Percentiles rank a stretch among this genome's conserved stretches.
phyloP scores from a whole-genome alignment of 2,888 invertebrate species.

The Pegoplata infirma region DNA sequence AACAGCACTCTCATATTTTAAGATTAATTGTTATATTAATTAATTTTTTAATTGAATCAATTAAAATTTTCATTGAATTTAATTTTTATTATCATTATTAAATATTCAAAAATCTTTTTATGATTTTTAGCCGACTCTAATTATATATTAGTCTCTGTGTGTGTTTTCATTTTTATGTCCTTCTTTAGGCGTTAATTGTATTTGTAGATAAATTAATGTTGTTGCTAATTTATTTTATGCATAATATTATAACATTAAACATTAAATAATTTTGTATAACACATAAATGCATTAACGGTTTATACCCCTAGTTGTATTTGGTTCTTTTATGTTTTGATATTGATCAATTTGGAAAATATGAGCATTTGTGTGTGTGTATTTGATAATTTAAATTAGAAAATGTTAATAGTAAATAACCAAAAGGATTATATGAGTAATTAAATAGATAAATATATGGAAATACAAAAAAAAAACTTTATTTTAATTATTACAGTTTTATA shows the following conservation, averaged over 20 bases:
- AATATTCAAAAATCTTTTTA: too few relatives aligned
- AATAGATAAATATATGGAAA: background rate
- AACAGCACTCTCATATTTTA: too few relatives aligned
- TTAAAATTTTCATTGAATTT: too few relatives aligned
- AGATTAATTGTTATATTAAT: too few relatives aligned
- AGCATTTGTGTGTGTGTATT: too few relatives aligned
- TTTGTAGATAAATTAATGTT: slow-evolving; percentile 41
- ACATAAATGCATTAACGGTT: slow-evolving; percentile 5
- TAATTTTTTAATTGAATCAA: too few relatives aligned
- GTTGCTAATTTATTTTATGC: slow-evolving; percentile 54
- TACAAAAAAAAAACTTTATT: too few relatives aligned
- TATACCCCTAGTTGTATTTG: background rate
- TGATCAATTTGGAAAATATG: slow-evolving; percentile 26
- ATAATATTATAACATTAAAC: slow-evolving; percentile 37
- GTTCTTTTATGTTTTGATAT: slow-evolving; percentile 13
- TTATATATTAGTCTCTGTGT: background rate
- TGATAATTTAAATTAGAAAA: slow-evolving; percentile 12
- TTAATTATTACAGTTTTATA: too few relatives aligned
- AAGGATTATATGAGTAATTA: background rate
- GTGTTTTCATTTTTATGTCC: background rate
- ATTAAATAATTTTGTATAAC: slow-evolving; percentile 25
- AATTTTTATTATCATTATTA: too few relatives aligned
- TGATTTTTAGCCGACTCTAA: background rate
- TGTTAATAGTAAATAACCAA: background rate
- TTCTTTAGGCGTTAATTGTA: slow-evolving; percentile 20